These are phyloP conservation scores for Lasioglossum oenotherae DNA, from an alignment of 2,888 invertebrate species.

Conservation along the genomic window DNA sequence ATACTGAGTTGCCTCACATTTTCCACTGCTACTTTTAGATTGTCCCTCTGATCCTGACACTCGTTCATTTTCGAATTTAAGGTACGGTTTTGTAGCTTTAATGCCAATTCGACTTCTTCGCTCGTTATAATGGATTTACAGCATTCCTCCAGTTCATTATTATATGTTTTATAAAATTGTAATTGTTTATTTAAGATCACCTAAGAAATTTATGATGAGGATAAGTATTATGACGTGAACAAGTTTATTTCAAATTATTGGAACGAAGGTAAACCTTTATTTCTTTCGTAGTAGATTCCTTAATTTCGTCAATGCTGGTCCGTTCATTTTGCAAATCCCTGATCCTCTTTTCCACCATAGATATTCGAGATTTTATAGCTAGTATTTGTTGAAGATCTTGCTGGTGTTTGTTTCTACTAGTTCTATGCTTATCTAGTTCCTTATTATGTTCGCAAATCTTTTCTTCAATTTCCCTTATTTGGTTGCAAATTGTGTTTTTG, in stretches of 20 bases:
- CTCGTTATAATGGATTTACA: constrained; percentile 74
- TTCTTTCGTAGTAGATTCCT: constrained; percentile 64
- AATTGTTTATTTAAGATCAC: constrained; percentile 75
- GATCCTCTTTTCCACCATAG: constrained; percentile 73
- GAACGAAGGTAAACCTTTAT: constrained; percentile 71
- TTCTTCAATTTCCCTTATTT: constrained; percentile 78
- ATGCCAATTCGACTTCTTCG: constrained; percentile 73
- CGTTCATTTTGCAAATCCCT: constrained; percentile 77
- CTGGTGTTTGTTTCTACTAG: constrained; percentile 65
- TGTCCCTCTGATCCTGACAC: constrained; percentile 71
- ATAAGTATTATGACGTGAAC: background rate
- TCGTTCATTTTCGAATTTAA: constrained; percentile 78
- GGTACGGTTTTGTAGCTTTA: constrained; percentile 67
- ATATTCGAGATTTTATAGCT: constrained; percentile 74
- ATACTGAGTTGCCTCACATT: constrained; percentile 78
- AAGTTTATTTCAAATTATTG: constrained; percentile 8
- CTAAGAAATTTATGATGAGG: constrained; percentile 50
- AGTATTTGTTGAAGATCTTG: constrained; percentile 71
- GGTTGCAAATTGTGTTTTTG: constrained; percentile 59
- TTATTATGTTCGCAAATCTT: constrained; percentile 65
- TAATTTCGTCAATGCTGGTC: constrained; percentile 76
- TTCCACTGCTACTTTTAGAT: constrained; percentile 78
- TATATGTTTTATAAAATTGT: constrained; percentile 75
- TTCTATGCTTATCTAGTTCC: constrained; percentile 72
- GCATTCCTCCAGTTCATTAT: constrained; percentile 74